Evolutionary conservation across 2,797 vertebrate species (phyloP).

Genomic region (Vultur gryphus): DNA sequence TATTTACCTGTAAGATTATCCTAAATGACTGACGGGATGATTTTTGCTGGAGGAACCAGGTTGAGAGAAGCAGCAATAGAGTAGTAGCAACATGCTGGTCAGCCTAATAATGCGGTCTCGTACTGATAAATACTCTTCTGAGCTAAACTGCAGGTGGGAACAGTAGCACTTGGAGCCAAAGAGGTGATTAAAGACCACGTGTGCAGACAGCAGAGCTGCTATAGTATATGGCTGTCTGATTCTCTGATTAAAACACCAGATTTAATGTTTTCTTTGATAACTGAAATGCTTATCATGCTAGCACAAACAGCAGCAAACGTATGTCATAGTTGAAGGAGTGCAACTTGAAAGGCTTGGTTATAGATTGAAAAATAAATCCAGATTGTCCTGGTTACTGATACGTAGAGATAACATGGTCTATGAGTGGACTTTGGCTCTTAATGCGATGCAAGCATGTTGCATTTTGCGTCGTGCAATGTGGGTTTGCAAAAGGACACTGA

Average conservation of each 20-base stretch:
- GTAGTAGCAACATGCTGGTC: neutral
- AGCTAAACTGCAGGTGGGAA: neutral
- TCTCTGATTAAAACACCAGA: slow-evolving; percentile 26
- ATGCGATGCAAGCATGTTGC: neutral
- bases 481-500: neutral
- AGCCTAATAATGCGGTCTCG: neutral
- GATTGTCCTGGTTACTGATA: slow-evolving; percentile 45
- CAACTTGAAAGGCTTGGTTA: slow-evolving; percentile 42
- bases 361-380: slow-evolving; percentile 38
- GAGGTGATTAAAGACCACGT: neutral
- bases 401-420: neutral
- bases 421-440: slow-evolving; percentile 23
- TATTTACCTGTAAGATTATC: neutral
- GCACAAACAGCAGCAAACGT: neutral
- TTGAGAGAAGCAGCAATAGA: neutral
- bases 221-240: neutral
- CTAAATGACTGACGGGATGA: neutral
- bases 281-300: neutral
- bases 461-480: neutral
- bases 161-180: neutral
- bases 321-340: neutral
- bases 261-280: slow-evolving; percentile 37
- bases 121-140: neutral
- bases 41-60: neutral
- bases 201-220: neutral